Base-by-base conservation (phyloP, 23 tunicate species). In the Halocynthia aurantium region DNA sequence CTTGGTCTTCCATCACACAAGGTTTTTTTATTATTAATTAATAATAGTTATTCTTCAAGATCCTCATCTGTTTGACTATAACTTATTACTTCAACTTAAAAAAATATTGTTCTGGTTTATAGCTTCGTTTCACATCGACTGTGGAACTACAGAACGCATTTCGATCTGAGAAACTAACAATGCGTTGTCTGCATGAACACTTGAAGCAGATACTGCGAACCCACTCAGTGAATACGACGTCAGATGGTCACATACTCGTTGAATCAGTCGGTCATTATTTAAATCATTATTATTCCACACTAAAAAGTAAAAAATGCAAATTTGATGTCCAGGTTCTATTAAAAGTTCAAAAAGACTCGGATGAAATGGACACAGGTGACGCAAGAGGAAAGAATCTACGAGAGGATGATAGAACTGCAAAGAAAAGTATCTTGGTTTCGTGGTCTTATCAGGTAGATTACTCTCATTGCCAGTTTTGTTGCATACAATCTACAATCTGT, bases 61-160 rank as follows among this genome's bases (percentile, higher is more conserved):
- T 31, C 44, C 44, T 31, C 44, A 31, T 31, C 44, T 31, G 44
- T 4, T 68, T 2, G 4, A 68, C 20, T 15, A 68, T 18, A 68
- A 68, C 22, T 44, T 15, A 18, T n/a, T 73, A 51, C 7, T 50
- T 53, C 76, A 52, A 53, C n/a, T 5, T 73, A 52, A 52, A 21
- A n/a, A 11, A 75, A 58, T 6, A 49, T 57, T 76, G 40, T 76
- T 10, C 61, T 57, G 8, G 20, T 67, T 0, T 44, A 6, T 53
- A 73, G 84, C 55, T 84, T n/a, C 53, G 96, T 18, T 89, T 89
- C 51, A 89, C 96, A 57, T 89, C 96, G 18, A 84, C 88, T 6
- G 87, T 89, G 12, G 76, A 70, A 19, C 67, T 89, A 55, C 84
- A 83, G 21, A 89, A 76, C 72, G 72, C 81, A 6, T 62, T 73